A percentile compares a stretch with the other conserved stretches of the same genome.
phyloP scores from a whole-genome alignment of 2,888 invertebrate species.

The Iselma pallidipennis region DNA sequence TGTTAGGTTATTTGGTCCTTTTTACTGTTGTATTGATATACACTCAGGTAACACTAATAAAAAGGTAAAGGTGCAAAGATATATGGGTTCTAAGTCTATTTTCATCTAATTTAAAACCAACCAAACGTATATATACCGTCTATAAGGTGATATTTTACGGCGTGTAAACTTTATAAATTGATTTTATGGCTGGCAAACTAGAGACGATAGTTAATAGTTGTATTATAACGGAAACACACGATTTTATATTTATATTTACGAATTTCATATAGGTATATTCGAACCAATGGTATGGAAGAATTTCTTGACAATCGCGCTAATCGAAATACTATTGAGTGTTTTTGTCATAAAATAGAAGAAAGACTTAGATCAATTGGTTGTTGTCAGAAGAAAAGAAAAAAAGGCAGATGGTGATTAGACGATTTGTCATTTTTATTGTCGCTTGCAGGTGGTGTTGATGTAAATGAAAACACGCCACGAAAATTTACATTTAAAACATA shows the following conservation, averaged over 20 bases:
- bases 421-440: constrained; percentile 27
- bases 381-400: not conserved
- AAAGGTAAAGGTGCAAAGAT: constrained; percentile 30
- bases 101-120: constrained; percentile 27
- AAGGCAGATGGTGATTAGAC: constrained; percentile 22
- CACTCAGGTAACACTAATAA: constrained; percentile 32
- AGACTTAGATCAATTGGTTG: not conserved
- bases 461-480: constrained; percentile 23
- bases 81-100: constrained; percentile 35
- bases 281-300: not conserved
- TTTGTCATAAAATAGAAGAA: no score
- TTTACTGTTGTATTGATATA: not conserved
- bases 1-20: constrained; percentile 24
- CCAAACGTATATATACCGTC: constrained; percentile 14
- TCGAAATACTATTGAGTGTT: no score
- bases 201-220: constrained; percentile 3
- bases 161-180: constrained; percentile 43
- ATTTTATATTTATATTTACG: not conserved
- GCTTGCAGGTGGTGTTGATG: constrained; percentile 24
- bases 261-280: no score
- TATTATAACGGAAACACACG: not conserved
- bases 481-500: constrained; percentile 29
- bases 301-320: not conserved
- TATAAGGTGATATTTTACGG: constrained; percentile 42
- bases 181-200: constrained; percentile 31